Conservation (phyloP, 2,113 vertebrate genomes). For the Isurus oxyrinchus region DNA sequence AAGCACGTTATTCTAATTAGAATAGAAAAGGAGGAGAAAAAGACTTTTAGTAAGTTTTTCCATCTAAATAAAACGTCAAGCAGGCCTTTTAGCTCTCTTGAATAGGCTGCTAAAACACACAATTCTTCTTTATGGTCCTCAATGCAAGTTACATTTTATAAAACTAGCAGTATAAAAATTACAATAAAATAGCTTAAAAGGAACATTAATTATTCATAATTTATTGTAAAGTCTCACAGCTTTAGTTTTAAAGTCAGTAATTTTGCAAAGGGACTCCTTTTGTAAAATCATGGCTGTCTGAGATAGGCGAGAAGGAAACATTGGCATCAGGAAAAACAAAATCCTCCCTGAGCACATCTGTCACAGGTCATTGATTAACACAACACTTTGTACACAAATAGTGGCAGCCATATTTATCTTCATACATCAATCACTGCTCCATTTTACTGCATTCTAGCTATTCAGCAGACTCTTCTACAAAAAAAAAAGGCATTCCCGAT, state of each 20-base stretch:
- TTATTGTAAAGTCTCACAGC: not conserved
- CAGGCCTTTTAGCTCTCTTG: not conserved
- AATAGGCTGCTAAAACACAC: not conserved
- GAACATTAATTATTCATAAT: not conserved
- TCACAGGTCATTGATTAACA: not conserved
- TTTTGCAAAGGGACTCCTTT: not conserved
- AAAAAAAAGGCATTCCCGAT: not conserved
- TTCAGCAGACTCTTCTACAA: not conserved
- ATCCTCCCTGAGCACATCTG: not conserved
- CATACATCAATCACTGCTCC: not conserved
- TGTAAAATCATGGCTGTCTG: not conserved
- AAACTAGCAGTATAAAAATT: not conserved
- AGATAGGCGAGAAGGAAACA: not conserved
- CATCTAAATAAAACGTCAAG: not conserved
- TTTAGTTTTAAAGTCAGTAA: not conserved
- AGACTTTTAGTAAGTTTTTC: not conserved
- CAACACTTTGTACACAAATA: not conserved
- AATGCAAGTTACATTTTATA: not conserved
- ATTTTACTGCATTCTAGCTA: not conserved
- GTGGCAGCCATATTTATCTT: not conserved
- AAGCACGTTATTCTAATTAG: conserved; percentile 38
- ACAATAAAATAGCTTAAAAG: not conserved
- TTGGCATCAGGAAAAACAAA: not conserved
- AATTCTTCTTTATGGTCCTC: not conserved
- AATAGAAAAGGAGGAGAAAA: not conserved